These are phyloP conservation scores for Himalopsyche japonica DNA, from an alignment of 2,888 invertebrate species.

Conservation along the genomic window DNA sequence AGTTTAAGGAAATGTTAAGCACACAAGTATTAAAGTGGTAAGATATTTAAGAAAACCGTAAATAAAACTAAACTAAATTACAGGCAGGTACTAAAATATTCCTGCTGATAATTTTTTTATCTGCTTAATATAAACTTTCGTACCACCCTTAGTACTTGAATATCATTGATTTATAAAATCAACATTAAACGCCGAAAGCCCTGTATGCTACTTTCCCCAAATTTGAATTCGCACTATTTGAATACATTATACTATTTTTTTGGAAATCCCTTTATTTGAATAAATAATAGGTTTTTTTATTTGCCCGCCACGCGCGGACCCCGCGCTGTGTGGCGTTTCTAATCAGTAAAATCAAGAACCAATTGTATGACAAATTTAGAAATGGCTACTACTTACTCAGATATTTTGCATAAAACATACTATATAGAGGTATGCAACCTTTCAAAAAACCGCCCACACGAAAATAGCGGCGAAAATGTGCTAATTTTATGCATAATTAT, in stretches of 20 bases:
- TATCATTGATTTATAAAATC: conserved; percentile 4
- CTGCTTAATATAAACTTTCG: not conserved
- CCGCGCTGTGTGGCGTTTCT: conserved; percentile 18
- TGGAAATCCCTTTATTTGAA: conserved; percentile 14
- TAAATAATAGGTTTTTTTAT: conserved; percentile 16
- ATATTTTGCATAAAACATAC: not conserved
- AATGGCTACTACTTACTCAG: not conserved
- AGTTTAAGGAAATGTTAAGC: no score
- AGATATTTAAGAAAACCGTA: no score
- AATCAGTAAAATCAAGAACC: conserved; percentile 34
- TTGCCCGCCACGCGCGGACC: not conserved
- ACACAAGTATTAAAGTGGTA: no score
- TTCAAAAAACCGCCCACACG: not conserved
- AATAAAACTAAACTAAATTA: no score
- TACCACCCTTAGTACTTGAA: not conserved
- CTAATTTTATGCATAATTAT: not conserved
- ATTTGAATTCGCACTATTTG: conserved; percentile 34
- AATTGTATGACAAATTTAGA: conserved; percentile 19
- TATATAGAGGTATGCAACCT: not conserved
- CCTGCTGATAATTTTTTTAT: no score
- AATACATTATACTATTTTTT: conserved; percentile 7
- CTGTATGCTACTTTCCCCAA: conserved; percentile 36
- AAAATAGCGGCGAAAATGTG: not conserved
- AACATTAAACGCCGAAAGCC: not conserved
- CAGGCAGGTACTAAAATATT: no score